Evolutionary conservation across 2,113 vertebrate genomes (phyloP).

Genomic region (Oncorhynchus mykiss): DNA sequence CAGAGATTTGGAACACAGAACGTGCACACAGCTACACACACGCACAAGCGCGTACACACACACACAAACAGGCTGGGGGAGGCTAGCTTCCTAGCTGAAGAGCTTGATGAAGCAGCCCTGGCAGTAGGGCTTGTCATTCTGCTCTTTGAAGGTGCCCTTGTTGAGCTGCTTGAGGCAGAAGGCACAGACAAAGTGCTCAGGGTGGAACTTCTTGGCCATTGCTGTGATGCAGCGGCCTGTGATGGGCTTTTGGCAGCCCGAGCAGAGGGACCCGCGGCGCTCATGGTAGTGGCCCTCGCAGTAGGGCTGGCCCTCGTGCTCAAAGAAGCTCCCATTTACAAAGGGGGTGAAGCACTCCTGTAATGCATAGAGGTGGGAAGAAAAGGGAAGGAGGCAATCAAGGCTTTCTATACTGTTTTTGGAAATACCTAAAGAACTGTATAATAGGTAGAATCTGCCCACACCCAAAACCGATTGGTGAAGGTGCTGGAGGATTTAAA

Average conservation of each 20-base stretch:
- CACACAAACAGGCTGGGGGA: too few species aligned
- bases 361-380: not conserved
- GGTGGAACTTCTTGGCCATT: slow-evolving; percentile 98
- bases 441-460: too few species aligned
- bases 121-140: slow-evolving; percentile 98
- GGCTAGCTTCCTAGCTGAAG: slow-evolving; percentile 82
- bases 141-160: slow-evolving; percentile 99
- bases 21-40: not conserved
- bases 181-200: slow-evolving; percentile 98
- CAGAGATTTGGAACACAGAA: slow-evolving; percentile 20
- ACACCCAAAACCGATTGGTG: too few species aligned
- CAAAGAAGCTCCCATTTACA: slow-evolving; percentile 96
- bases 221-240: slow-evolving; percentile 98
- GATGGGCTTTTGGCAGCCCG: slow-evolving; percentile 97
- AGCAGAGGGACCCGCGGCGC: slow-evolving; percentile 92
- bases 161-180: slow-evolving; percentile 99
- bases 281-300: slow-evolving; percentile 97
- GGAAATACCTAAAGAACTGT: not conserved
- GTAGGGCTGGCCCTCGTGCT: slow-evolving; percentile 96
- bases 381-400: not conserved
- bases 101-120: slow-evolving; percentile 97
- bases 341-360: slow-evolving; percentile 98
- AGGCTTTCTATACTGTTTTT: not conserved
- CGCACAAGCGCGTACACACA: accelerated
- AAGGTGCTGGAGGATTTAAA: too few species aligned